Percentiles rank a stretch among this genome's conserved stretches.
These are phyloP conservation scores for Papilio glaucus DNA, from an alignment of 1,140 invertebrate species.

Conservation along the genomic window DNA sequence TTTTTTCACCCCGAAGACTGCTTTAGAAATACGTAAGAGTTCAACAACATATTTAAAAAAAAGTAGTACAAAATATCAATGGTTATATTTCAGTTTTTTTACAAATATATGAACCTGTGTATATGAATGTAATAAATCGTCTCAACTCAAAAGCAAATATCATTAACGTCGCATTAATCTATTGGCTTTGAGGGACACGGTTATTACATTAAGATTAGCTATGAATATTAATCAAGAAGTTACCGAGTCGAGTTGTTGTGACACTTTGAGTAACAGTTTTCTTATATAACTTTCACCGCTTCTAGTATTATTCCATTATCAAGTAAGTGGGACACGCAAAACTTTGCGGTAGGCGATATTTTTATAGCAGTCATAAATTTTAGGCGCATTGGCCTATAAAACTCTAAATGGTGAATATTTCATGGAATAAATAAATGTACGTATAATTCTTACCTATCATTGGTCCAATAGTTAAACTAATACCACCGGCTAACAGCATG, in stretches of 20 bases:
- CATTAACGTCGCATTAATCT: constrained; percentile 12
- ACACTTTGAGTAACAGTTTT: constrained; percentile 32
- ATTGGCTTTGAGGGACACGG: constrained; percentile 16
- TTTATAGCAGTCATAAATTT: constrained; percentile 29
- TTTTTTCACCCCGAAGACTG: too few species aligned
- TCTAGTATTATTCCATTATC: constrained; percentile 33
- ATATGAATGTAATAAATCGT: constrained; percentile 36
- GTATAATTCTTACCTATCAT: constrained; percentile 68
- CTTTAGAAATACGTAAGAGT: too few species aligned
- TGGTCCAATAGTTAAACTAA: constrained; percentile 74
- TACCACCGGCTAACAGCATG: constrained; percentile 83
- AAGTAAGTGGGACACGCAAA: constrained; percentile 32
- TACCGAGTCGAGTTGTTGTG: constrained; percentile 37
- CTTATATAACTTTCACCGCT: constrained; percentile 38
- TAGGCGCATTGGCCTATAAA: background rate
- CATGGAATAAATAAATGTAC: background rate
- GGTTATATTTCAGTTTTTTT: too few species aligned
- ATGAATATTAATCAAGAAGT: constrained; percentile 59
- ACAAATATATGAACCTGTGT: too few species aligned
- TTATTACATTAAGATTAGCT: constrained; percentile 31
- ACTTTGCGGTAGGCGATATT: constrained; percentile 16
- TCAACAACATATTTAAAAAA: too few species aligned
- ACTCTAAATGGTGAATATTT: background rate
- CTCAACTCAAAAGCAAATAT: constrained; percentile 26
- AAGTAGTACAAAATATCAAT: too few species aligned